These are phyloP conservation scores for Temnothorax nylanderi DNA, from an alignment of 1,140 invertebrate species.

Conservation along the genomic window DNA sequence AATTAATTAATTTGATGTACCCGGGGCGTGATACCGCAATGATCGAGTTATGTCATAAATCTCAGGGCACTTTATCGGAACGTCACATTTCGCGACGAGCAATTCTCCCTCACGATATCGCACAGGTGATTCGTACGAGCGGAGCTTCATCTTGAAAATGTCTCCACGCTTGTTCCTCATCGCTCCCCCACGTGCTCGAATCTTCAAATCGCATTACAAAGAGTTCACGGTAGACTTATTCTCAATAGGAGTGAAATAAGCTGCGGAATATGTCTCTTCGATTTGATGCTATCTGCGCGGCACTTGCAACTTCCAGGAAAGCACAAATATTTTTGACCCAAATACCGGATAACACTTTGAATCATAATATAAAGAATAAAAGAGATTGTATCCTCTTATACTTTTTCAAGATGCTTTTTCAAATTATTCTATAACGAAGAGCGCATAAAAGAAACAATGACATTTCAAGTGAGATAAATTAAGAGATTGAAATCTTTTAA, in stretches of 20 bases:
- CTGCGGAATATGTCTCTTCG: constrained; percentile 9
- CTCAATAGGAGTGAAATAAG: constrained; percentile 42
- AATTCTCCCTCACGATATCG: constrained; percentile 2
- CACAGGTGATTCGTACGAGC: neutral
- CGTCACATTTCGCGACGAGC: neutral
- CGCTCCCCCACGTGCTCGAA: neutral
- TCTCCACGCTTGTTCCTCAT: neutral
- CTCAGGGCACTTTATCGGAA: neutral
- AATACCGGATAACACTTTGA: constrained; percentile 10
- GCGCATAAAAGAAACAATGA: neutral
- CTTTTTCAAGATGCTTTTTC: neutral
- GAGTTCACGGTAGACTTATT: constrained; percentile 38
- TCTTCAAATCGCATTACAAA: constrained; percentile 50
- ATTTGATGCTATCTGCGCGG: neutral
- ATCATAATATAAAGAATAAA: neutral
- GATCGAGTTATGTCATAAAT: constrained; percentile 18
- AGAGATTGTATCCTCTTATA: neutral
- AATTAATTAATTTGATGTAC: constrained; percentile 31
- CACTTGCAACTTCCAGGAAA: constrained; percentile 3
- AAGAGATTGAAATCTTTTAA: neutral
- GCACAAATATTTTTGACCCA: constrained; percentile 24
- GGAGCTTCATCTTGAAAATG: constrained; percentile 16
- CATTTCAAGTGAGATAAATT: constrained; percentile 1
- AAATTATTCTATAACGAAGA: neutral
- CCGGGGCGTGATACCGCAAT: neutral